A percentile compares a stretch with the other conserved stretches of the same genome.
Evolutionary conservation across 1,140 invertebrate genomes (phyloP).

Genomic region (Drosophila parabipectinata): DNA sequence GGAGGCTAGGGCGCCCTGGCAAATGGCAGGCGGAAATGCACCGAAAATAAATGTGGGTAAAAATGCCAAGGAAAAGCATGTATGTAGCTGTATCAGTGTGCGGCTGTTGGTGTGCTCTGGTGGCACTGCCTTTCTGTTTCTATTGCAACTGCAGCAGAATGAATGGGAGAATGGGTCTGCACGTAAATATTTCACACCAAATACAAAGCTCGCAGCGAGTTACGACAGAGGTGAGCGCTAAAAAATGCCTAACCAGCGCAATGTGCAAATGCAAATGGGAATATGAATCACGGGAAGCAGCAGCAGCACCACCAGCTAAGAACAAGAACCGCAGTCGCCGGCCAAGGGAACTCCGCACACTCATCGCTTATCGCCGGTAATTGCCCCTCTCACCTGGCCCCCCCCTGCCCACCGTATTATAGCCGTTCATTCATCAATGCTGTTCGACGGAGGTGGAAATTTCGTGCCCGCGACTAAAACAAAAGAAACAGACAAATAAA

Average conservation of each 20-base stretch:
- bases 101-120: not conserved
- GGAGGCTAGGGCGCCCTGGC: slow-evolving; percentile 30
- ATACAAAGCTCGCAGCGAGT: slow-evolving; percentile 37
- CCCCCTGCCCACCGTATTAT: not conserved
- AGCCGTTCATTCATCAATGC: slow-evolving; percentile 69
- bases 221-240: slow-evolving; percentile 36
- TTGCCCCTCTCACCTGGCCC: not conserved
- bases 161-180: slow-evolving; percentile 39
- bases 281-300: slow-evolving; percentile 60
- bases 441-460: slow-evolving; percentile 50
- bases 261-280: slow-evolving; percentile 58
- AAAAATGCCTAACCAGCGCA: slow-evolving; percentile 75
- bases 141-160: slow-evolving; percentile 13
- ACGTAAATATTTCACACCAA: slow-evolving; percentile 67
- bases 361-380: slow-evolving; percentile 61
- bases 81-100: slow-evolving; percentile 17
- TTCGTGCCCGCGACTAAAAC: slow-evolving; percentile 64
- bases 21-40: slow-evolving; percentile 72
- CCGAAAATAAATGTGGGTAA: slow-evolving; percentile 80
- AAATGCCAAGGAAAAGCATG: slow-evolving; percentile 63
- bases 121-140: slow-evolving; percentile 6
- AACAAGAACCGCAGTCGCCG: slow-evolving; percentile 20
- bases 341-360: slow-evolving; percentile 71
- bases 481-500: slow-evolving; percentile 28
- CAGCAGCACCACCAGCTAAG: slow-evolving; percentile 8